Evolutionary conservation across 2,888 invertebrate genomes (phyloP).

Genomic region (Odiellus spinosus): DNA sequence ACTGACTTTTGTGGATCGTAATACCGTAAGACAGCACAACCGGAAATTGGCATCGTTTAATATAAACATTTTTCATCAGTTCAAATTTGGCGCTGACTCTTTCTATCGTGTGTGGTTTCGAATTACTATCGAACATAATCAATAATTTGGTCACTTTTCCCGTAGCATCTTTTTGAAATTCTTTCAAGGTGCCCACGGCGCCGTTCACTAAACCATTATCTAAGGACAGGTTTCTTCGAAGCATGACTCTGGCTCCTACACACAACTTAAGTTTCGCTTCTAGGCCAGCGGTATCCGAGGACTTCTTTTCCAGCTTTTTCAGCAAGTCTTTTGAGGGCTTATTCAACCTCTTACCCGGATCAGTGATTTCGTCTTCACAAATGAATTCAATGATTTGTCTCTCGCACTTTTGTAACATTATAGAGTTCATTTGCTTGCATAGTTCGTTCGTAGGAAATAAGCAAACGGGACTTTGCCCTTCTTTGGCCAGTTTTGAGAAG

Average conservation of each 20-base stretch:
- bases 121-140: no score
- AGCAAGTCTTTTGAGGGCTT: background rate
- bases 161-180: background rate
- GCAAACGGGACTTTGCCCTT: no score
- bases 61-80: background rate
- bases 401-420: no score
- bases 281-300: background rate
- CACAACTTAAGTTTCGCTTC: background rate
- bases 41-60: constrained; percentile 1
- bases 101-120: constrained; percentile 1
- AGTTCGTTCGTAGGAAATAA: no score
- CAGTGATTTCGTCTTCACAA: no score
- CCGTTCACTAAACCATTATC: background rate
- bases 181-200: background rate
- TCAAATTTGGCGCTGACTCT: background rate
- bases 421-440: no score
- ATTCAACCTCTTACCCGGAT: no score
- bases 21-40: constrained; percentile 1
- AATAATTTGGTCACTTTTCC: no score
- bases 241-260: background rate
- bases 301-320: background rate
- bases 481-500: no score
- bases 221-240: background rate
- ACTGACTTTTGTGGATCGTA: constrained; percentile 5
- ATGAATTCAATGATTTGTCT: no score